These are phyloP conservation scores for Mamestra configurata DNA, from an alignment of 1,140 invertebrate species.

Conservation along the genomic window DNA sequence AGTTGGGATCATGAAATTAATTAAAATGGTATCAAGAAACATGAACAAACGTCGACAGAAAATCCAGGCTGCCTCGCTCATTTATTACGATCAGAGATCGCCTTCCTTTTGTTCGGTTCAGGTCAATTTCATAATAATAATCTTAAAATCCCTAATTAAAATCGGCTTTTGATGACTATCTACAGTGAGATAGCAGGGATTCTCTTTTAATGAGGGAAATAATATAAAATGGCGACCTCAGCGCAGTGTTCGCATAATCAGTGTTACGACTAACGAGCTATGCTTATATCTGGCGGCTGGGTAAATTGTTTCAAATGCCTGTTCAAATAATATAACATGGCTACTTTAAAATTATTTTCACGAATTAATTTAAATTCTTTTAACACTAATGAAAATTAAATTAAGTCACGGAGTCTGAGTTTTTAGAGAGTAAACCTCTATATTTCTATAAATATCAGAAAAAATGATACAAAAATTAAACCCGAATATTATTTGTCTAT, in stretches of 20 bases:
- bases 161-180: conserved; percentile 44
- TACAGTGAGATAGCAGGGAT: not conserved
- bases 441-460: no score
- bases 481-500: no score
- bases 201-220: conserved; percentile 18
- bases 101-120: conserved; percentile 2
- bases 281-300: not conserved
- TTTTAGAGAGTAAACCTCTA: no score
- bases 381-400: no score
- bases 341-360: not conserved
- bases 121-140: conserved; percentile 19
- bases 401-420: no score
- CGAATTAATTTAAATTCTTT: not conserved
- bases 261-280: conserved; percentile 30
- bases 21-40: not conserved
- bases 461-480: no score
- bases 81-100: not conserved
- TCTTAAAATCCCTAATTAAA: conserved; percentile 40
- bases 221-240: conserved; percentile 34
- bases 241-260: conserved; percentile 29
- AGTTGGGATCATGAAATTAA: not conserved
- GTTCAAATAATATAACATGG: not conserved
- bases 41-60: conserved; percentile 3
- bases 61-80: conserved; percentile 7
- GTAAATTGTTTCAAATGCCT: conserved; percentile 15